A percentile compares a stretch with the other conserved stretches of the same genome.
Conservation (phyloP, 2,113 vertebrate genomes). For the Marmota monax region DNA sequence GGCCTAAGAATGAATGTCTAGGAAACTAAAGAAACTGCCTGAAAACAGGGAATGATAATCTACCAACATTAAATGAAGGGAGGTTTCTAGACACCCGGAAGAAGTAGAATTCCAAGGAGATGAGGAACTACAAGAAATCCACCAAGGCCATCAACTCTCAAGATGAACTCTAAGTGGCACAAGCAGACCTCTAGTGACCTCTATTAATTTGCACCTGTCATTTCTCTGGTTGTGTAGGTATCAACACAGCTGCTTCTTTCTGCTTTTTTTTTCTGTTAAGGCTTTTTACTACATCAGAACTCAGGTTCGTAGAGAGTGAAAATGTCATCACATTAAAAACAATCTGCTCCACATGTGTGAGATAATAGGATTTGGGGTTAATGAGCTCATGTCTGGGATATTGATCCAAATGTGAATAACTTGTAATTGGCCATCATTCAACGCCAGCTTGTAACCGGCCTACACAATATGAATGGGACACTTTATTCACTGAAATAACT, state of each 20-base stretch:
- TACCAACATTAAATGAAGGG: conserved; percentile 10
- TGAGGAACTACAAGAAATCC: neutral
- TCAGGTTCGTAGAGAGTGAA: conserved; percentile 65
- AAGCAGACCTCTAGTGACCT: neutral
- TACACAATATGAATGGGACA: neutral
- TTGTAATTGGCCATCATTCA: conserved; percentile 69
- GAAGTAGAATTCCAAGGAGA: neutral
- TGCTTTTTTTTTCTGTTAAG: neutral
- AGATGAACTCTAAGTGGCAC: neutral
- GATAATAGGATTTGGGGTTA: conserved; percentile 72
- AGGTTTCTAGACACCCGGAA: neutral
- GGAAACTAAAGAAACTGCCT: conserved; percentile 43
- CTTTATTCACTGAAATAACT: conserved; percentile 61
- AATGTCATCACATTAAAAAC: conserved; percentile 72
- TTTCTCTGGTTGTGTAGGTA: neutral
- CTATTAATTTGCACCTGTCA: conserved; percentile 36
- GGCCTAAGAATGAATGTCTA: conserved; percentile 15
- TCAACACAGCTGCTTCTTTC: neutral
- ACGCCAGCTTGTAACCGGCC: conserved; percentile 44
- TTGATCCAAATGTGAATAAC: conserved; percentile 71
- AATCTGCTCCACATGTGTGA: conserved; percentile 74
- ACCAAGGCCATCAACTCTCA: conserved; percentile 20
- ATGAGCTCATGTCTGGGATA: conserved; percentile 74
- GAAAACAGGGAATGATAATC: neutral
- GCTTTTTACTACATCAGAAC: conserved; percentile 53